Percentiles rank a stretch among this genome's conserved stretches.
These are phyloP conservation scores for Auanema freiburgensis DNA, from an alignment of 2,888 invertebrate species.

Conservation along the genomic window DNA sequence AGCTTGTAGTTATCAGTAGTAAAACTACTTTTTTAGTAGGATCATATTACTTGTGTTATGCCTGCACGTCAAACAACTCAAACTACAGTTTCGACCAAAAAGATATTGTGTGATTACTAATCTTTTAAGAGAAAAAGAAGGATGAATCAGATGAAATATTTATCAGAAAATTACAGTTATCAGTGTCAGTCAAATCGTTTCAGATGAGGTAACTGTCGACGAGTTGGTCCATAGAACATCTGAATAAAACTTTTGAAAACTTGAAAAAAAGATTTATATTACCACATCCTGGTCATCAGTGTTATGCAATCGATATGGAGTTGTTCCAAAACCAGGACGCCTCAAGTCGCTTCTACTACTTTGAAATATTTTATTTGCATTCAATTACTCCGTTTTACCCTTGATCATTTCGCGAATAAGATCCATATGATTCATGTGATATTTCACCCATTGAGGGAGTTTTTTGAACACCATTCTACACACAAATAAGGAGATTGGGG, in stretches of 20 bases:
- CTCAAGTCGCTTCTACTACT: neutral
- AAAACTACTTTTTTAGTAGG: too few relatives aligned
- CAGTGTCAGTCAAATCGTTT: too few relatives aligned
- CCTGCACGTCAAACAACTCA: too few relatives aligned
- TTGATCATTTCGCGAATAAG: conserved; percentile 5
- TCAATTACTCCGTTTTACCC: conserved; percentile 1
- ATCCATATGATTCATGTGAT: conserved; percentile 6
- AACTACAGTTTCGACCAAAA: too few relatives aligned
- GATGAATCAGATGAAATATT: too few relatives aligned
- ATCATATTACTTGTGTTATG: too few relatives aligned
- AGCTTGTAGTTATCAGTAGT: too few relatives aligned
- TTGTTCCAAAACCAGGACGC: neutral
- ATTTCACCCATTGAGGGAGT: conserved; percentile 16
- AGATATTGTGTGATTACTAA: too few relatives aligned
- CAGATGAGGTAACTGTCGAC: conserved; percentile 1
- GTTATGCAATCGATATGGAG: conserved; percentile 17
- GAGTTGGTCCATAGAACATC: conserved; percentile 18
- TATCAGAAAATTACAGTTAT: too few relatives aligned
- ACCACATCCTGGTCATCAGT: conserved; percentile 23
- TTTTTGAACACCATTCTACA: conserved; percentile 3
- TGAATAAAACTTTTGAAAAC: conserved; percentile 4
- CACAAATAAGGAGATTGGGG: conserved; percentile 3
- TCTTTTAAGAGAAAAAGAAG: too few relatives aligned
- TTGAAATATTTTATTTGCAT: neutral
- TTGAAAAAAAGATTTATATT: neutral